Conservation (phyloP, 2,113 vertebrate genomes). For the Cariama cristata region DNA sequence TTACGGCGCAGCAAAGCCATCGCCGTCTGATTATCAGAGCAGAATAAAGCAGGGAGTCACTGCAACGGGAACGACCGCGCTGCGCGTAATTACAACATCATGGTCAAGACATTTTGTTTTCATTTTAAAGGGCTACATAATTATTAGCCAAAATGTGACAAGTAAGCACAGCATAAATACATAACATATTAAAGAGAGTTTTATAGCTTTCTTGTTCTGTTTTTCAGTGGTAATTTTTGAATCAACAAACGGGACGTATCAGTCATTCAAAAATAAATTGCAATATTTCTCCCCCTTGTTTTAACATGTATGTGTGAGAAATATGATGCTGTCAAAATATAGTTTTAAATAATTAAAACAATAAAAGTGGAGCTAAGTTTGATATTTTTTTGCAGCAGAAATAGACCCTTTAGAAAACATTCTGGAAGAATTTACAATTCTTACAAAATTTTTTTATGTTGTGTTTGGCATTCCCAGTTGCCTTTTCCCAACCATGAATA, state of each 20-base stretch:
- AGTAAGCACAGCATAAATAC: constrained; percentile 6
- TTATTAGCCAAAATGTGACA: constrained; percentile 24
- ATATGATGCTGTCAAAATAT: not conserved
- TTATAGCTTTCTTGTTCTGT: not conserved
- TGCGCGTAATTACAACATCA: constrained; percentile 21
- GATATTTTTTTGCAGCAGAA: not conserved
- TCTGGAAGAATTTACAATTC: not conserved
- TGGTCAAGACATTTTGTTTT: constrained; percentile 38
- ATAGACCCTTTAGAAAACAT: not conserved
- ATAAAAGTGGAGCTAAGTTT: not conserved
- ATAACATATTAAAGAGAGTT: not conserved
- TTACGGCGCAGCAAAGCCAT: not conserved
- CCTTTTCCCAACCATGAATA: not conserved
- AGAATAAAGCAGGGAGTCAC: not conserved
- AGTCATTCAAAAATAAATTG: not conserved
- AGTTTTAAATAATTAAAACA: not conserved
- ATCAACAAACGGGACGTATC: not conserved
- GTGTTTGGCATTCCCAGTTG: not conserved
- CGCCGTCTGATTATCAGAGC: not conserved
- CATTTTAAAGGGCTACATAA: not conserved
- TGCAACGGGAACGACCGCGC: fast-evolving
- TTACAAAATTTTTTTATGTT: not conserved
- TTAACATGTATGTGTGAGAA: not conserved
- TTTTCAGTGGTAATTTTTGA: not conserved
- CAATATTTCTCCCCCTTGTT: not conserved